A percentile compares a stretch with the other conserved stretches of the same genome.
Conservation (phyloP, 2,797 vertebrate species). For the Hypotaenidia philippensis region DNA sequence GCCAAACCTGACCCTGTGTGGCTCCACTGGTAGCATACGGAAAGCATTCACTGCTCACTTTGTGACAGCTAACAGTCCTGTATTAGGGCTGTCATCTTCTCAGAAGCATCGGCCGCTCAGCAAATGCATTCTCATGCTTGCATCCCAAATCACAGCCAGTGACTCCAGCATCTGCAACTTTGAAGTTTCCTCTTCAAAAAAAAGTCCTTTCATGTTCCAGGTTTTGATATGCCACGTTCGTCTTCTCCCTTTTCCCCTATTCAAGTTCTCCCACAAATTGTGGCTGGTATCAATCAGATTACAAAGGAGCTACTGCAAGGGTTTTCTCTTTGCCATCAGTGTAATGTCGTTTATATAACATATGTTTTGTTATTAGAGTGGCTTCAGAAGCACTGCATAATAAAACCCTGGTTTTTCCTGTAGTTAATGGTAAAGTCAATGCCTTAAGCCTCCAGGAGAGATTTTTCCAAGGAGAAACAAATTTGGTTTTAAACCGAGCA, state of each 20-base stretch:
- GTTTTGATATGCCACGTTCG: background rate
- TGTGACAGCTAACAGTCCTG: rapidly evolving
- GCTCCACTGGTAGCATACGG: background rate
- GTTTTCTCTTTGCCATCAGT: background rate
- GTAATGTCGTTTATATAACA: slow-evolving; percentile 14
- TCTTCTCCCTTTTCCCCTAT: background rate
- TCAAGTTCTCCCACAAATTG: background rate
- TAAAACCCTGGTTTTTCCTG: background rate
- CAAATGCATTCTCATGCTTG: rapidly evolving
- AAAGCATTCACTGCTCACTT: rapidly evolving
- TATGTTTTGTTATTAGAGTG: background rate
- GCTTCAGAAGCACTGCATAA: slow-evolving; percentile 8
- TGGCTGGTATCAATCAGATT: background rate
- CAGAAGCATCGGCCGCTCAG: rapidly evolving
- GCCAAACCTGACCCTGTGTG: background rate
- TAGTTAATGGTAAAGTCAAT: slow-evolving; percentile 22
- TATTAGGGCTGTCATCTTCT: background rate
- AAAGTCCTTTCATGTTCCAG: background rate
- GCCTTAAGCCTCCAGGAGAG: slow-evolving; percentile 11
- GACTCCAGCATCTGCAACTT: slow-evolving; percentile 6
- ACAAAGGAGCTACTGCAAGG: slow-evolving; percentile 12
- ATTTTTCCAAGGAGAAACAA: slow-evolving; percentile 29
- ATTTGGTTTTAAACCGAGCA: background rate
- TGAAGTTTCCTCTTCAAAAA: slow-evolving; percentile 35
- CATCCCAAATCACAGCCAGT: background rate